Evolutionary conservation across 2,888 invertebrate genomes (phyloP).

Genomic region (Herminia tarsipennalis): DNA sequence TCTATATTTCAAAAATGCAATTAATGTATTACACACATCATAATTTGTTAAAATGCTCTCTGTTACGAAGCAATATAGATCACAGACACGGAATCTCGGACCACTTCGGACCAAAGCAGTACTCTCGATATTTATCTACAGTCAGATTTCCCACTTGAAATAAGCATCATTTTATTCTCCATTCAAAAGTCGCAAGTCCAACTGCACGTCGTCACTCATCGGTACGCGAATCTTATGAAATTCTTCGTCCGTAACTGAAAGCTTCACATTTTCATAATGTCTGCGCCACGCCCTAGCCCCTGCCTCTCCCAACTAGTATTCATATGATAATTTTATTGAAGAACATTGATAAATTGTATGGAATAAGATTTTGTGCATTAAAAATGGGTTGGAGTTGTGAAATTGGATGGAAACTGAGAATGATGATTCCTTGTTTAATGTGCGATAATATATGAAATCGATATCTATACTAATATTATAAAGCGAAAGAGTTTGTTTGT

Average conservation of each 20-base stretch:
- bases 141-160: conserved; percentile 19
- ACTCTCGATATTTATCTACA: no score
- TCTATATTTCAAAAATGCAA: no score
- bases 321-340: conserved; percentile 80
- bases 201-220: conserved; percentile 42
- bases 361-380: conserved; percentile 47
- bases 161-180: conserved; percentile 31
- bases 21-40: no score
- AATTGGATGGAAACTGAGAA: no score
- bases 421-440: no score
- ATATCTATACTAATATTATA: no score
- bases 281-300: conserved; percentile 41
- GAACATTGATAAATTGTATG: conserved; percentile 41
- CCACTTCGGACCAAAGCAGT: neutral
- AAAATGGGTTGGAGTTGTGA: no score
- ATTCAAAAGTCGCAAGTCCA: conserved; percentile 15
- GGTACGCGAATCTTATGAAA: conserved; percentile 66
- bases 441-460: no score
- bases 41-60: no score
- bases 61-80: no score
- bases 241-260: conserved; percentile 77
- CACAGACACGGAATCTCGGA: no score
- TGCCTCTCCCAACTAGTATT: conserved; percentile 55
- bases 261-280: conserved; percentile 82
- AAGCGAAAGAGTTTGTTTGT: no score